Evolutionary conservation across 2,797 vertebrate species (phyloP), one percentile per base, ranked within the genome.

Genomic region (Sebastes nivosus): DNA sequence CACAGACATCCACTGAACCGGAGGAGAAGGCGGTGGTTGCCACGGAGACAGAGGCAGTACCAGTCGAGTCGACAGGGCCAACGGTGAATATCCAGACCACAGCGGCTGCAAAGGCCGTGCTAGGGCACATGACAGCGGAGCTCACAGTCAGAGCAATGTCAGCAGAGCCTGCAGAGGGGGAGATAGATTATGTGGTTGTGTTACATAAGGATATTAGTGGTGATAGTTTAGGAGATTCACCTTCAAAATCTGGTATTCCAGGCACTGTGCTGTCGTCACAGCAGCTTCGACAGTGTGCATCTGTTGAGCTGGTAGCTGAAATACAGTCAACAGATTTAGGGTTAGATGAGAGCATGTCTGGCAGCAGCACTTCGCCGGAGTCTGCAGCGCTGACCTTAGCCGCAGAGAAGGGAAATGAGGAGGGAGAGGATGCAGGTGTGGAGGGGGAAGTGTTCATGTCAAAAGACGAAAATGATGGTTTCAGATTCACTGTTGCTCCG

Each of bases 1-100:
- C 92, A 93, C 83, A 97, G 97, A 88, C 95, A 92, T 90, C 96
- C 93, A 50, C 96, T 94, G 92, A 95, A 93, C 91, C 95, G 2
- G 92, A 88, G 0, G 94, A 94, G 86, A 91, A 88, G 67, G 80
- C 88, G 16, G 69, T 72, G 88, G 73, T 83, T 50, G 66, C 83
- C 67, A 75, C 93, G 87, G 95, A 95, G 91, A 94, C 94, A 3
- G 94, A 97, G 89, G 95, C 95, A 59, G 93, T 84, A 0, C 86
- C 95, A 58, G 67, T 90, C 79, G 89, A 96, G 79, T 95, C 95
- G 38, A 92, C 96, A 80, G 95, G 86, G 67, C 94, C 64, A 27
- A 93, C 94, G 94, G 95, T 95, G 95, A 95, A 83, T 80, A 94
- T 95, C 87, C 93, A 91, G 36, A 79, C 67, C 69, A 2, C 68